Conservation (phyloP, 2,113 vertebrate species). For the Centropus bengalensis region DNA sequence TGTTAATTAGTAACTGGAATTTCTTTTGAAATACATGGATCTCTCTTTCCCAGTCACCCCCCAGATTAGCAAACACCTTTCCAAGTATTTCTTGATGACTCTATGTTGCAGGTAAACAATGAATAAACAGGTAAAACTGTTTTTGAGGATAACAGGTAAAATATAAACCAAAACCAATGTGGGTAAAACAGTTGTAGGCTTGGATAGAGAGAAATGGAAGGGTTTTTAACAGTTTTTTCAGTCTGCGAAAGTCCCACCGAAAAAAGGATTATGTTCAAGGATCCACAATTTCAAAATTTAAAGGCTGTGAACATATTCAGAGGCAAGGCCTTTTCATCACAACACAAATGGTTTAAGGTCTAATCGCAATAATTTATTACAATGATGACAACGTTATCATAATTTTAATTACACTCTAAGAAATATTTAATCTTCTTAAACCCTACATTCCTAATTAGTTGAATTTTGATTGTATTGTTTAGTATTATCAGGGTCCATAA, state of each 20-base stretch:
- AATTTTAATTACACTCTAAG: background rate
- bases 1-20: constrained; percentile 46
- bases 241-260: background rate
- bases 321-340: background rate
- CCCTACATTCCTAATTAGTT: background rate
- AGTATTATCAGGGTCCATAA: background rate
- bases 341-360: background rate
- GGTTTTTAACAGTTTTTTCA: background rate
- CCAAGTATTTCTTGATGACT: background rate
- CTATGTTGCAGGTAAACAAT: background rate
- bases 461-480: background rate
- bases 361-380: background rate
- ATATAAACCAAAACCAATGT: background rate
- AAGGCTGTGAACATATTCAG: background rate
- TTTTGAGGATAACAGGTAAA: background rate
- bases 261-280: background rate
- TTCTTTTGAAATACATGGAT: background rate
- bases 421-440: background rate
- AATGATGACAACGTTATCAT: background rate
- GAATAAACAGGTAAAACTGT: background rate
- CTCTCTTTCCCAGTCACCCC: background rate
- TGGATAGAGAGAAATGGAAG: background rate
- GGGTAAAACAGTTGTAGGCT: background rate
- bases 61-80: background rate
- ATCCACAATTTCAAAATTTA: background rate